These are phyloP conservation scores for Entomyzon cyanotis DNA, from an alignment of 2,113 vertebrate genomes.

Conservation along the genomic window DNA sequence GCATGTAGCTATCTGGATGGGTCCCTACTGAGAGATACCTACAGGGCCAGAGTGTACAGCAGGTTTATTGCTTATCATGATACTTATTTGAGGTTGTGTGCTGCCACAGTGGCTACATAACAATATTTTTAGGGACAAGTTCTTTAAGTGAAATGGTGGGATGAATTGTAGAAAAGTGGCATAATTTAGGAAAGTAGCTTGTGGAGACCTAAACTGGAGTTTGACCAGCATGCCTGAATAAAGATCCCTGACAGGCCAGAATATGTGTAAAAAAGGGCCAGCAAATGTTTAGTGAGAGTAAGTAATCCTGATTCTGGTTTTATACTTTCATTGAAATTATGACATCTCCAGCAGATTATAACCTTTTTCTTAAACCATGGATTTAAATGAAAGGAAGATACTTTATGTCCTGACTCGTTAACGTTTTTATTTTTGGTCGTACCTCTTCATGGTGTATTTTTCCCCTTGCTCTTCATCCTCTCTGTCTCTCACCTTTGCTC, in stretches of 20 bases:
- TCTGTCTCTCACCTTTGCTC: background rate
- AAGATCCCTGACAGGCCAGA: background rate
- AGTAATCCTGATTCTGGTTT: background rate
- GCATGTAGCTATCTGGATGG: background rate
- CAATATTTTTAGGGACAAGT: background rate
- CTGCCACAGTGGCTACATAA: background rate
- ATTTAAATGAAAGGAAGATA: background rate
- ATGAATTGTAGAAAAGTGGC: background rate
- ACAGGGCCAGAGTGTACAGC: background rate
- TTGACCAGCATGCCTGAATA: background rate
- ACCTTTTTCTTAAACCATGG: background rate
- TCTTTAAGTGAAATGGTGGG: background rate
- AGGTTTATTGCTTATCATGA: background rate
- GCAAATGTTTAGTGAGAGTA: background rate
- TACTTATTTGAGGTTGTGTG: background rate
- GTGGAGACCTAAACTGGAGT: background rate
- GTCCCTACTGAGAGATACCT: fast-evolving
- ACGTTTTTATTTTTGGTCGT: background rate
- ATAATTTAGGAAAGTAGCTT: background rate
- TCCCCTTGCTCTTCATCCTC: background rate
- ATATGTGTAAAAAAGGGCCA: background rate
- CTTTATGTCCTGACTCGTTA: background rate
- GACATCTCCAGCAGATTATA: background rate
- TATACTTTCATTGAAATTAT: background rate
- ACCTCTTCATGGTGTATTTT: background rate